Evolutionary conservation across 2,797 vertebrate genomes (phyloP), one percentile per base, ranked within the genome.

Genomic region (Chrysocyon brachyurus): DNA sequence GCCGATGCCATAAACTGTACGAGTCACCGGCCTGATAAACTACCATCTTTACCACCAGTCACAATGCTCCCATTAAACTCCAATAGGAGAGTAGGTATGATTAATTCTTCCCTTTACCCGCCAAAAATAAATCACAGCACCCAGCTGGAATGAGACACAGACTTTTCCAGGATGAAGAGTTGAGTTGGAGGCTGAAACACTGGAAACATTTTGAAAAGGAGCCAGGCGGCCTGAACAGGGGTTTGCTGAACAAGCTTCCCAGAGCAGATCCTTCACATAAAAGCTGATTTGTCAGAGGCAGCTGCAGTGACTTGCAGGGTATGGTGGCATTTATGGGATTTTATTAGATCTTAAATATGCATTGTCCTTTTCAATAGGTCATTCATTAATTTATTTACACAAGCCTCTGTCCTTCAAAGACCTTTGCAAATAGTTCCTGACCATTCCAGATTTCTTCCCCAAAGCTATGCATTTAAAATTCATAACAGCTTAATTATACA

Each of bases 91-190:
- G 94, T 46, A 95, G 77, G 95, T 87, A 95, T 98, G 97, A 98
- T 95, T 97, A 97, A 98, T 97, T 97, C 96, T 85, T 96, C 96
- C 97, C 93, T 96, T 97, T 56, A 77, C 95, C 78, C 56, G 0
- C 95, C 92, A 96, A 96, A 97, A 98, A 98, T 97, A 97, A 98
- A 97, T 97, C 97, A 96, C 16, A 97, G 93, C 82, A 36, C 40
- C 19, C 75, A 87, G 94, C 95, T 97, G 98, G 97, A 98, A 89
- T 52, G 92, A 97, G 96, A 90, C 93, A 95, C 77, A 89, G 97
- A 94, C 96, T 96, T 98, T 97, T 98, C 97, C 97, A 97, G 88
- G 90, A 97, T 75, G 92, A 94, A 91, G 95, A 89, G 90, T 46
- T 96, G 94, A 91, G 68, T 54, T 95, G 90, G 73, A 97, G 94